These are phyloP conservation scores for roundworm (Caenorhabditis elegans) DNA, from an alignment of 1,140 invertebrate genomes.

Conservation along the genomic window DNA sequence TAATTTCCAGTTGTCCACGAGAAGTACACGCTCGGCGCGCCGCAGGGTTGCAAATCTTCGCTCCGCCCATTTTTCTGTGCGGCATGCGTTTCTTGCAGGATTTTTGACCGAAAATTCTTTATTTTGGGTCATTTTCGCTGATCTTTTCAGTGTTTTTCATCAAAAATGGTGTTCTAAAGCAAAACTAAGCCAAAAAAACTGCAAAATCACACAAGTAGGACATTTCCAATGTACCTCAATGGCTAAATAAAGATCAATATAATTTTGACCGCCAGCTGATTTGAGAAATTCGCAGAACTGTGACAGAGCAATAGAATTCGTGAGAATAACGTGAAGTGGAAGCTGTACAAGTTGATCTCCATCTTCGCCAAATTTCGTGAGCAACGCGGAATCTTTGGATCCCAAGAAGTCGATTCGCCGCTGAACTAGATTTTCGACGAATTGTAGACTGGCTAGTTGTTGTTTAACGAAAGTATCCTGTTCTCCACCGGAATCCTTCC, in stretches of 20 bases:
- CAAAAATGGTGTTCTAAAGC: no score
- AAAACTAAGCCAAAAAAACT: no score
- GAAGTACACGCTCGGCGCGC: no score
- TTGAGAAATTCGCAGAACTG: conserved; percentile 81
- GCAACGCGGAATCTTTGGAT: background rate
- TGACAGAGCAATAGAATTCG: conserved; percentile 78
- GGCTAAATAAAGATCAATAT: conserved; percentile 81
- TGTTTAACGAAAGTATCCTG: conserved; percentile 78
- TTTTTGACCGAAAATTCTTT: no score
- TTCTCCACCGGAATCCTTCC: conserved; percentile 58
- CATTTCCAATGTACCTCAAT: conserved; percentile 75
- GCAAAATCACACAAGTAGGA: no score
- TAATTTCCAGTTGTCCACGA: no score
- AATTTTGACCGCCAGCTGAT: conserved; percentile 75
- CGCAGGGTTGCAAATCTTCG: no score
- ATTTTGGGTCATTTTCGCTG: no score
- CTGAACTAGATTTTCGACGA: conserved; percentile 71
- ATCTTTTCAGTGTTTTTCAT: no score
- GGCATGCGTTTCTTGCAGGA: no score
- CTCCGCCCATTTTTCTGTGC: no score
- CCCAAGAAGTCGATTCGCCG: background rate
- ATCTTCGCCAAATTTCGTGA: conserved; percentile 73
- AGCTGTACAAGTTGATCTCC: conserved; percentile 74
- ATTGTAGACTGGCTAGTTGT: conserved; percentile 82
- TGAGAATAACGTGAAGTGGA: conserved; percentile 77